A percentile compares a stretch with the other conserved stretches of the same genome.
These are phyloP conservation scores for Damaliscus lunatus DNA, from an alignment of 2,113 vertebrate genomes.

Conservation along the genomic window DNA sequence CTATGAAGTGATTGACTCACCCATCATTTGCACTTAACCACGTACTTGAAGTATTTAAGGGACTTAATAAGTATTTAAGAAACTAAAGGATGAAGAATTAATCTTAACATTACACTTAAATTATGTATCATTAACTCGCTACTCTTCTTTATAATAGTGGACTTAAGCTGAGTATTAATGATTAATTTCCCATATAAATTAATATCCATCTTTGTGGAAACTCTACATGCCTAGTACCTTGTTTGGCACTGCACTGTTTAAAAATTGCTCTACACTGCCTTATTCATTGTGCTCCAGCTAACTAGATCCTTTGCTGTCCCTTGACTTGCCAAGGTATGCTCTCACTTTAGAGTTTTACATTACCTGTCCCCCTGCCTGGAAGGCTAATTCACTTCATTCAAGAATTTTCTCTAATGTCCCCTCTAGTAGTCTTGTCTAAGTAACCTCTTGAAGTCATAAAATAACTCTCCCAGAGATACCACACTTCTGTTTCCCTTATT, in stretches of 20 bases:
- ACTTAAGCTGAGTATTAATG: not conserved
- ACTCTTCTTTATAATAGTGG: not conserved
- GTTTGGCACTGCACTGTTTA: not conserved
- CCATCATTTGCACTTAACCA: not conserved
- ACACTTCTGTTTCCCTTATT: not conserved
- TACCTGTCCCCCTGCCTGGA: not conserved
- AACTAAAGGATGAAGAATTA: not conserved
- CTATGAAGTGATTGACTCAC: not conserved
- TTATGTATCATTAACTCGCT: not conserved
- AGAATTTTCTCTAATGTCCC: not conserved
- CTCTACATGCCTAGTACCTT: not conserved
- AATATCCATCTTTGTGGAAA: not conserved
- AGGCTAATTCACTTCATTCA: not conserved
- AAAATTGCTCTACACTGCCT: not conserved
- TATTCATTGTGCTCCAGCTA: not conserved
- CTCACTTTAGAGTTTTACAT: not conserved
- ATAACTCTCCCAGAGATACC: not conserved
- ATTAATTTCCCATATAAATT: conserved; percentile 7
- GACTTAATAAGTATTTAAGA: not conserved
- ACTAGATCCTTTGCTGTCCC: not conserved
- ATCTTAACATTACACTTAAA: not conserved
- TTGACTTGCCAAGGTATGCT: not conserved
- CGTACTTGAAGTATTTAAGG: not conserved
- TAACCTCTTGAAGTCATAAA: not conserved
- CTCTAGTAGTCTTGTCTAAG: not conserved